These are phyloP conservation scores for Gephyroberyx darwinii DNA, from an alignment of 2,797 vertebrate genomes.

Conservation along the genomic window DNA sequence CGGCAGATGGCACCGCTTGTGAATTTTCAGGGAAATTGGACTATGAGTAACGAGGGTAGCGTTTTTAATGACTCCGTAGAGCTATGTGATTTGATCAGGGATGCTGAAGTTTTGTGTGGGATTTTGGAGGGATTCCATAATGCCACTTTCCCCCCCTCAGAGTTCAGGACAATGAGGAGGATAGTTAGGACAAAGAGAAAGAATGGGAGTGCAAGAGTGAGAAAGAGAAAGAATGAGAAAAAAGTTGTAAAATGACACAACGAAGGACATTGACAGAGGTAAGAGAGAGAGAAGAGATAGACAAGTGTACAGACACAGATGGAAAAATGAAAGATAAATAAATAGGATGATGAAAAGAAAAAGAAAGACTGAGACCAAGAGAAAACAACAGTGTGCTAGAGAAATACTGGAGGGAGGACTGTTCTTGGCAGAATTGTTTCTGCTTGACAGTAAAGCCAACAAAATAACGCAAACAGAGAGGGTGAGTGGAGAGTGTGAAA, in stretches of 20 bases:
- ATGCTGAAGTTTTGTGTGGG: slow-evolving; percentile 3
- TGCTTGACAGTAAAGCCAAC: not conserved
- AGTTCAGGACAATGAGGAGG: slow-evolving; percentile 18
- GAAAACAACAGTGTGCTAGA: no score
- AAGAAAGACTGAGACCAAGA: no score
- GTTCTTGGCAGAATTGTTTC: not conserved
- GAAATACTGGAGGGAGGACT: no score
- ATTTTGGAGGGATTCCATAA: slow-evolving; percentile 41
- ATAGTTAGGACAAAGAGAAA: slow-evolving; percentile 33
- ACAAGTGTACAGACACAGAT: no score
- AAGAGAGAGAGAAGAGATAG: no score
- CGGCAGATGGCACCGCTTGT: slow-evolving; percentile 69
- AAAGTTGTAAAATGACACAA: not conserved
- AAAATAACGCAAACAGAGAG: not conserved
- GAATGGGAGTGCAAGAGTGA: slow-evolving; percentile 8
- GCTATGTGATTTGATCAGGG: slow-evolving; percentile 38
- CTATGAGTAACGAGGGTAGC: slow-evolving; percentile 56
- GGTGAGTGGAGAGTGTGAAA: not conserved
- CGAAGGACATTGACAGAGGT: no score
- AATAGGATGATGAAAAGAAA: no score
- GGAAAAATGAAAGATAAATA: no score
- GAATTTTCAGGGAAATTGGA: slow-evolving; percentile 68
- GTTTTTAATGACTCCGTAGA: slow-evolving; percentile 62
- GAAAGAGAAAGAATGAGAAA: not conserved
- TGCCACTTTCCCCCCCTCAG: slow-evolving; percentile 20